These are phyloP conservation scores for Brienomyrus longianalis DNA, from an alignment of 2,113 vertebrate species.

Conservation along the genomic window DNA sequence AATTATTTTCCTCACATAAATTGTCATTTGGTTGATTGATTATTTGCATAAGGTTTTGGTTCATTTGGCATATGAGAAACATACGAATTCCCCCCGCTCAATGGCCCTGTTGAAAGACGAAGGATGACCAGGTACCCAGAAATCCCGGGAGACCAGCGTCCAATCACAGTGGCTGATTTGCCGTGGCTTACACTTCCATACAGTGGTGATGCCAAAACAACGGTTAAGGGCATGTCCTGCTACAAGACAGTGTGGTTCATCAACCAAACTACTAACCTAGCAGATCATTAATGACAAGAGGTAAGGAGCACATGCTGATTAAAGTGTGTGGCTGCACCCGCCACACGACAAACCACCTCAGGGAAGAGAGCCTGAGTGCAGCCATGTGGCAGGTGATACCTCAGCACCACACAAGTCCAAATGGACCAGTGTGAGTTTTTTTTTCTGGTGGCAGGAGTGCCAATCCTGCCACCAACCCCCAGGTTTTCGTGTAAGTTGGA, in stretches of 20 bases:
- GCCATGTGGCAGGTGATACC: too few relatives aligned
- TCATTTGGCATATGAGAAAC: not conserved
- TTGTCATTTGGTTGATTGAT: not conserved
- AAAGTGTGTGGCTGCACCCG: too few relatives aligned
- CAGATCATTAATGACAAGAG: not conserved
- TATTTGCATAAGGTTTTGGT: not conserved
- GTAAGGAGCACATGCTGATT: too few relatives aligned
- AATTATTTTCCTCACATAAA: not conserved
- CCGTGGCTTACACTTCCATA: not conserved
- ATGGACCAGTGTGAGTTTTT: too few relatives aligned
- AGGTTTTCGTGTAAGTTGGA: too few relatives aligned
- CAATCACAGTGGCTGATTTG: not conserved
- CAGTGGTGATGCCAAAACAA: not conserved
- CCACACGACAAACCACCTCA: too few relatives aligned
- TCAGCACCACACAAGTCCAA: too few relatives aligned
- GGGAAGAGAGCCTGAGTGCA: too few relatives aligned
- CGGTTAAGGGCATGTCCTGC: not conserved
- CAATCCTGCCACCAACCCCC: too few relatives aligned
- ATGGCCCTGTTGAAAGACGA: not conserved
- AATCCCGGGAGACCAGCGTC: not conserved
- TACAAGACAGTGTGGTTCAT: not conserved
- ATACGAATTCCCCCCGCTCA: too few relatives aligned
- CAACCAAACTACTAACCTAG: not conserved
- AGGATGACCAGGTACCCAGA: not conserved
- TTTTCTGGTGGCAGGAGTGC: too few relatives aligned